Percentiles rank a stretch among this genome's conserved stretches.
Evolutionary conservation across 2,888 invertebrate species (phyloP).

Genomic region (Xestobium rufovillosum): DNA sequence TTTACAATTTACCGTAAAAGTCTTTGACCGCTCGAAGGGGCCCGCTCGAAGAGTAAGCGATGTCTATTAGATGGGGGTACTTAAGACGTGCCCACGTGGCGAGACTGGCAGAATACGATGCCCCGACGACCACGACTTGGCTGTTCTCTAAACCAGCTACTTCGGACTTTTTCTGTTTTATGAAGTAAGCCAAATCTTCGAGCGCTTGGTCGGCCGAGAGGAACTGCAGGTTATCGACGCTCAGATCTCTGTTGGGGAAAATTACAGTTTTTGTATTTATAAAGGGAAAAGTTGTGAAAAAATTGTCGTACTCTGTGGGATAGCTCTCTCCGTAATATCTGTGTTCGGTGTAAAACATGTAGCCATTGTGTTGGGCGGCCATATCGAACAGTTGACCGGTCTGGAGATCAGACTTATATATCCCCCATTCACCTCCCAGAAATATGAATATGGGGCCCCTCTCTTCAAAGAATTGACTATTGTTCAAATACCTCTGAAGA

Average conservation of each 20-base stretch:
- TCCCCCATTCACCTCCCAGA: conserved; percentile 71
- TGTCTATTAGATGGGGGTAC: conserved; percentile 2
- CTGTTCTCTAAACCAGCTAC: too few species aligned
- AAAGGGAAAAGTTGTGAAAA: too few species aligned
- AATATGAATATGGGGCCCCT: conserved; percentile 56
- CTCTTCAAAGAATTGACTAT: conserved; percentile 42
- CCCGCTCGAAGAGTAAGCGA: background rate
- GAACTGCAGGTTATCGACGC: conserved; percentile 20
- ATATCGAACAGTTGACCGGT: conserved; percentile 57
- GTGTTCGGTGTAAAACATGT: conserved; percentile 71
- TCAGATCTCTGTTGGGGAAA: conserved; percentile 22
- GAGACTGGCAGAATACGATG: background rate
- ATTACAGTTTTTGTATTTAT: background rate
- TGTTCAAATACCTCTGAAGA: conserved; percentile 50
- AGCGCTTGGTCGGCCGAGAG: background rate
- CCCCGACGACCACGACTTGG: conserved; percentile 22
- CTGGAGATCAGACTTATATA: conserved; percentile 49
- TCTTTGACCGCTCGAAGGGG: background rate
- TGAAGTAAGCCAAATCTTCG: background rate
- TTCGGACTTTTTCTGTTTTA: conserved; percentile 31
- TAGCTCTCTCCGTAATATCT: conserved; percentile 71
- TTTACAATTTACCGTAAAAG: conserved; percentile 6
- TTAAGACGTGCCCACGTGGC: background rate
- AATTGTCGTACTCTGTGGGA: conserved; percentile 44
- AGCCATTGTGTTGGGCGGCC: conserved; percentile 51